Base-by-base conservation (phyloP, 2,797 vertebrate species). In the Halcyon smyrnensis region DNA sequence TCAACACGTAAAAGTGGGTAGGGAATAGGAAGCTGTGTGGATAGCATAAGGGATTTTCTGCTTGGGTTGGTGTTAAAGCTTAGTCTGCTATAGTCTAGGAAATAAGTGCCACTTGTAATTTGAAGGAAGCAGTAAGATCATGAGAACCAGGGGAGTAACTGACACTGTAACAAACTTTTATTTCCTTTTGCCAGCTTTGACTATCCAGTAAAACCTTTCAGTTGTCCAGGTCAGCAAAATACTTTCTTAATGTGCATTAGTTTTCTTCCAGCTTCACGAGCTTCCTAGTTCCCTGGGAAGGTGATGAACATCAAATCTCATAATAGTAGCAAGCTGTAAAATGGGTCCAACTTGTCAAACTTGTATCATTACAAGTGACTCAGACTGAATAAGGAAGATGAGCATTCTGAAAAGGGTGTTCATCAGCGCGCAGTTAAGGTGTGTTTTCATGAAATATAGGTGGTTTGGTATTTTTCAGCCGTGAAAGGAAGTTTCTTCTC, bases 21-120 rank as follows among this genome's bases (percentile, higher is more conserved):
- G 84, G 43, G 77, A 37, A 2, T 1, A 57, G 37, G 63, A 23
- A 28, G 28, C 65, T 4, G 4, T 30, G 57, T 6, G 12, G 20
- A 0, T 11, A 11, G 18, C 5, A 0, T 4, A 7, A 37, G 24
- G 15, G 30, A 0, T 30, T 65, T 15, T 54, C 12, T 8, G 0
- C 24, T 46, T 32, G 0, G 2, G 1, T 15, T 17, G 50, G 10
- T 3, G 1, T 15, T 37, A 9, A 27, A 65, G 36, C 21, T 36
- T 2, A 0, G 12, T 1, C 16, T 75, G 53, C 34, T 37, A 0
- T 1, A 16, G 4, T 8, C 50, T 9, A 12, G 45, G 20, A 34
- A 54, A 3, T 4, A 12, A n/a, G 21, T 24, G 56, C 13, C 2
- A 1, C 11, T 30, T 17, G 28, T 7, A 1, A 1, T 8, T 21